A percentile compares a stretch with the other conserved stretches of the same genome.
phyloP scores from a whole-genome alignment of 2,113 vertebrate genomes.

The Eonycteris spelaea region DNA sequence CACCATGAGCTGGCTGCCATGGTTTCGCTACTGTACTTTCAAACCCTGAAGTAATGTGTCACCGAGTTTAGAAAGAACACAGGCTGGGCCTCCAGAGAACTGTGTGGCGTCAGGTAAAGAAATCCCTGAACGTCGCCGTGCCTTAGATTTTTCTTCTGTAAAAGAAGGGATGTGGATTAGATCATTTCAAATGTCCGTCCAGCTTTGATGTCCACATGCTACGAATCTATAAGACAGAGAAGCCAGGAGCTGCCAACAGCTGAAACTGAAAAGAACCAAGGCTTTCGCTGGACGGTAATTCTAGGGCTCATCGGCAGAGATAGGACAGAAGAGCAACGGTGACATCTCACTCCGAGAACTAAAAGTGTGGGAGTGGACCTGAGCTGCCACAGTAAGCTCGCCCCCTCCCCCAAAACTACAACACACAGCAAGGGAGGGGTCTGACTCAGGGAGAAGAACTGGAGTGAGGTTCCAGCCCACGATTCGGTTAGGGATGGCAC shows the following conservation, averaged over 20 bases:
- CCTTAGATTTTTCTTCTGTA: background rate
- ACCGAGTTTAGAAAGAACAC: background rate
- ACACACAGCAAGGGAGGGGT: background rate
- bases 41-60: background rate
- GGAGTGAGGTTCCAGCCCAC: background rate
- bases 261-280: background rate
- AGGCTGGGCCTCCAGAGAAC: background rate
- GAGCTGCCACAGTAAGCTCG: background rate
- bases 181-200: background rate
- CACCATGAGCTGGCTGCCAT: background rate
- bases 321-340: background rate
- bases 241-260: background rate
- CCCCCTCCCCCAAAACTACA: background rate
- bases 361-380: no score
- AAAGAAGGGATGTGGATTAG: background rate
- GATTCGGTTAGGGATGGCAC: background rate
- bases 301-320: background rate
- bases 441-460: background rate
- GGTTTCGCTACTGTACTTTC: background rate
- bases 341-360: background rate
- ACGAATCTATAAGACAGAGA: background rate
- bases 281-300: background rate
- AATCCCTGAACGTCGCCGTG: background rate
- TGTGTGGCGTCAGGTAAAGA: background rate
- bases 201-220: background rate